phyloP scores from a whole-genome alignment of 2,888 invertebrate species.

The Drosophila sordidula region DNA sequence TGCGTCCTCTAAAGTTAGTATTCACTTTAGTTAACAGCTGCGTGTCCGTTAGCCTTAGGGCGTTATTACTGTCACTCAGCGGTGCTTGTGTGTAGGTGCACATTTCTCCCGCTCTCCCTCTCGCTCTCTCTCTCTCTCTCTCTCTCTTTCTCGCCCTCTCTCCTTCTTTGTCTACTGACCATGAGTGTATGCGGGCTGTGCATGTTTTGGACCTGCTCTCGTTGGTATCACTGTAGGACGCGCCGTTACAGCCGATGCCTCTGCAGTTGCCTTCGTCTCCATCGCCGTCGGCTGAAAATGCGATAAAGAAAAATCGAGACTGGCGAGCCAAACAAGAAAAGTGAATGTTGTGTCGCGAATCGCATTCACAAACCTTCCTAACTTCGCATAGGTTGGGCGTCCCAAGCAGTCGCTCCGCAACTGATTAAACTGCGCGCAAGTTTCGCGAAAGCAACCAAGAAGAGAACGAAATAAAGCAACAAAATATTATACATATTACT shows the following conservation, averaged over 20 bases:
- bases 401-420: conserved; percentile 62
- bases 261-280: conserved; percentile 16
- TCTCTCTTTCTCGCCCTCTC: conserved; percentile 2
- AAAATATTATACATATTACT: conserved; percentile 51
- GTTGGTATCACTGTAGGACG: conserved; percentile 54
- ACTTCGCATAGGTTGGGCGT: conserved; percentile 82
- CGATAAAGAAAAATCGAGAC: conserved; percentile 81
- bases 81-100: conserved; percentile 10
- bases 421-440: conserved; percentile 40
- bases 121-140: neutral
- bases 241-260: conserved; percentile 33
- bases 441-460: conserved; percentile 33
- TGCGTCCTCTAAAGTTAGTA: neutral
- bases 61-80: conserved; percentile 7
- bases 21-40: neutral
- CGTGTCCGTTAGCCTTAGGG: conserved; percentile 4
- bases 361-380: conserved; percentile 82
- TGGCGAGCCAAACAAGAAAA: conserved; percentile 73
- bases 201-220: conserved; percentile 43
- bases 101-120: conserved; percentile 2
- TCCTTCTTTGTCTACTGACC: conserved; percentile 1
- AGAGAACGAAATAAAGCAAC: conserved; percentile 35
- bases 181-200: conserved; percentile 15
- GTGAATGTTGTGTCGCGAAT: conserved; percentile 77
- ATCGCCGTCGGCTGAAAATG: conserved; percentile 57